Evolutionary conservation across 2,113 vertebrate species (phyloP).

Genomic region (Cyprinodon variegatus): DNA sequence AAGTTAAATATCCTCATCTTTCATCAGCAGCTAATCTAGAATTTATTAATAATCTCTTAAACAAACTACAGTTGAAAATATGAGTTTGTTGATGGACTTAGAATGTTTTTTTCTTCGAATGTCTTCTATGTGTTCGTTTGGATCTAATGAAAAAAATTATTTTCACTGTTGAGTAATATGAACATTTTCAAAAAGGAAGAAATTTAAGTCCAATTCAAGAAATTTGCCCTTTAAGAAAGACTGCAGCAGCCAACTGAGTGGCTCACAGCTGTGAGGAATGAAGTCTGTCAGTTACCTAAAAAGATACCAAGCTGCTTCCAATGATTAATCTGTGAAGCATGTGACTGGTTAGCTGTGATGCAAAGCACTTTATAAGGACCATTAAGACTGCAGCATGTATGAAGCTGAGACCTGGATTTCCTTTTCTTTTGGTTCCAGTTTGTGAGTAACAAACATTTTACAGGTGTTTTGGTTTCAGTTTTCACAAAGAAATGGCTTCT

Average conservation of each 20-base stretch:
- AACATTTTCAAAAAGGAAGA: rapidly evolving
- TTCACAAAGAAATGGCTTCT: constrained; percentile 17
- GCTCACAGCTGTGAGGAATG: background rate
- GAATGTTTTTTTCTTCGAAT: too few species aligned
- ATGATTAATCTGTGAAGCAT: background rate
- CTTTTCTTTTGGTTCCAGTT: background rate
- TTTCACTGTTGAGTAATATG: background rate
- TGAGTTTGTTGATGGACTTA: too few species aligned
- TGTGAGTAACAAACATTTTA: rapidly evolving
- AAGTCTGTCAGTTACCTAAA: background rate
- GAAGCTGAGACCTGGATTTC: background rate
- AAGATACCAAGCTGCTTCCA: background rate
- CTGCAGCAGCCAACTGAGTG: background rate
- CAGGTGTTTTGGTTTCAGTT: background rate
- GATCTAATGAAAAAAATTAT: too few species aligned
- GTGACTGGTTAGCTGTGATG: background rate
- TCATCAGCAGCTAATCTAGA: too few species aligned
- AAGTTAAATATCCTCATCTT: too few species aligned
- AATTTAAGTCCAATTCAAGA: background rate
- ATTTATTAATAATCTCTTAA: too few species aligned
- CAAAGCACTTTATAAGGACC: background rate
- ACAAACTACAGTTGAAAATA: too few species aligned
- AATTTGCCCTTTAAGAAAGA: background rate
- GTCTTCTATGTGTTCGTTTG: too few species aligned
- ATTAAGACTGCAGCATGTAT: rapidly evolving